Base-by-base conservation (phyloP, 2,888 invertebrate genomes). In the Nudaria mundana region DNA sequence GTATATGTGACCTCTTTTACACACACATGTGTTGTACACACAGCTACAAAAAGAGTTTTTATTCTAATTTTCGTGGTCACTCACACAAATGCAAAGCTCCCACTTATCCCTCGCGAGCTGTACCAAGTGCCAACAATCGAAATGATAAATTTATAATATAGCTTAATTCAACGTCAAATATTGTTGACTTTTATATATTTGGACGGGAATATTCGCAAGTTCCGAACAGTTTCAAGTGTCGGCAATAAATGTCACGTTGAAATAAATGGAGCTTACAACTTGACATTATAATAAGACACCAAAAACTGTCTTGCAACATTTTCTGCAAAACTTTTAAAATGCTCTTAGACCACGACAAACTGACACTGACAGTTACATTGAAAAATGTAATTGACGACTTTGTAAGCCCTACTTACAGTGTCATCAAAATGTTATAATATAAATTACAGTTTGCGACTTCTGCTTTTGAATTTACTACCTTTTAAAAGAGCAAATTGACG, bases 281-380 rank as follows among this genome's bases (percentile, higher is more conserved):
- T 37, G 23, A 7, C 15, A 7, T 7, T 5, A 15, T 20, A 1
- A 28, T 28, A 20, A 14, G 14, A n/a, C 10, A 5, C 5, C 4
- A 3, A 3, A 13, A 3, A 15, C 32, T 32, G 38, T 13, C 15
- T 26, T 12, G 6, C 22, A 23, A 32, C 22, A 39, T 23, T 33
- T 33, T 24, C 23, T 29, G 23, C 3, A 6, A 11, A 8, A 23
- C 18, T 39, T 26, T 35, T 23, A 22, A 29, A 29, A 29, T 38
- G 31, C 36, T 28, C 32, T 26, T n/a, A 39, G 23, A n/a, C n/a
- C n/a, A n/a, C n/a, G n/a, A n/a, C n/a, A n/a, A n/a, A n/a, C n/a
- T n/a, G n/a, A n/a, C n/a, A n/a, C 15, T 28, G 38, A 33, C 32
- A 39, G 39, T 12, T n/a, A 13, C 12, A 33, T 29, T 29, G 39